Conservation (phyloP, 2,888 invertebrate species). For the Dolichopus griseipennis region DNA sequence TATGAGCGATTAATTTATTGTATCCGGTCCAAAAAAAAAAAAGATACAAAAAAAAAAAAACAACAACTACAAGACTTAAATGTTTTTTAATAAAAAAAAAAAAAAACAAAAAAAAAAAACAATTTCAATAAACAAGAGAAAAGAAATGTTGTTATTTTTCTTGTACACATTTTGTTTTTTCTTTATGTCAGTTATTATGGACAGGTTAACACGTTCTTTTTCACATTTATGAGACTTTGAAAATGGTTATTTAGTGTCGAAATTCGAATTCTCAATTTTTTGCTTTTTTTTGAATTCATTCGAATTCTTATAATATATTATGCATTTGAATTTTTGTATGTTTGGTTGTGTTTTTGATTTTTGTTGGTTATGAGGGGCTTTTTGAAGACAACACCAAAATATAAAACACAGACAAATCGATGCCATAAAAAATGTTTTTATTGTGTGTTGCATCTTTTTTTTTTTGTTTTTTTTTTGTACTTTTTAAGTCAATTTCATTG, state of each 20-base stretch:
- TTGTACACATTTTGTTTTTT: not conserved
- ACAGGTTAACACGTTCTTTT: slow-evolving; percentile 6
- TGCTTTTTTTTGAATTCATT: not conserved
- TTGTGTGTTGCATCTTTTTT: not conserved
- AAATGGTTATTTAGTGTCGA: slow-evolving; percentile 5
- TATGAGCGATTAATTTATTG: slow-evolving; percentile 6
- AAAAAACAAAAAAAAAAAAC: not conserved
- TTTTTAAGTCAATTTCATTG: too few species aligned
- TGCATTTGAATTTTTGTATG: too few species aligned
- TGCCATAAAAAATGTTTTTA: slow-evolving; percentile 3
- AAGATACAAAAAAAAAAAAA: too few species aligned
- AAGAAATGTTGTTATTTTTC: too few species aligned
- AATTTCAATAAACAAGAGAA: too few species aligned
- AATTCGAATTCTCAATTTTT: not conserved
- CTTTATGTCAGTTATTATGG: not conserved
- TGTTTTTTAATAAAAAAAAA: not conserved
- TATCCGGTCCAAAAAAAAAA: slow-evolving; percentile 1
- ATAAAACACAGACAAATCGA: not conserved
- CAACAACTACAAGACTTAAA: too few species aligned
- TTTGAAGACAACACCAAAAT: too few species aligned
- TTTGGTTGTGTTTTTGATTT: not conserved
- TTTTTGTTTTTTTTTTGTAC: too few species aligned
- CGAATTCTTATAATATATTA: not conserved
- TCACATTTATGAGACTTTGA: slow-evolving; percentile 4
- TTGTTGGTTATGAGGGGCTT: not conserved